Evolutionary conservation across 2,888 invertebrate species (phyloP).

Genomic region (Bimastos eiseni): DNA sequence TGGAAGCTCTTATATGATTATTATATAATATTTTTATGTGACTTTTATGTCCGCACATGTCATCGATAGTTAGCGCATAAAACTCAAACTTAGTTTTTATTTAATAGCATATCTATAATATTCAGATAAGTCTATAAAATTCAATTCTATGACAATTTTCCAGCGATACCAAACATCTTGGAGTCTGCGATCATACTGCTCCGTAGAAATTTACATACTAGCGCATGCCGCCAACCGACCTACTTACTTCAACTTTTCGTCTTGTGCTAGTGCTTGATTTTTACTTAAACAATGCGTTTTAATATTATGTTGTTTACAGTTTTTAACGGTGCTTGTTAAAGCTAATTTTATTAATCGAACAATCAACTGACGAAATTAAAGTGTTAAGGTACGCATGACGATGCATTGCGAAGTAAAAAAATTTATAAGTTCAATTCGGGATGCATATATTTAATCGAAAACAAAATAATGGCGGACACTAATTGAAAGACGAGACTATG

Average conservation of each 20-base stretch:
- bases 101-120: no score
- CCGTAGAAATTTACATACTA: not conserved
- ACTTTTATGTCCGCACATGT: no score
- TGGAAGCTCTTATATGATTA: no score
- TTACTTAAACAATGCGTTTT: slow-evolving; percentile 3
- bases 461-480: slow-evolving; percentile 7
- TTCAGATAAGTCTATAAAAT: no score
- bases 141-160: not conserved
- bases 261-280: not conserved
- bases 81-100: no score
- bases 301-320: slow-evolving; percentile 13
- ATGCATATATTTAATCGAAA: slow-evolving; percentile 7
- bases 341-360: not conserved
- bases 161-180: no score
- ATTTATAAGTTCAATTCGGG: not conserved
- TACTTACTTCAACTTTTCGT: not conserved
- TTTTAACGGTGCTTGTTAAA: slow-evolving; percentile 2
- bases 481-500: not conserved
- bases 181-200: not conserved
- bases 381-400: not conserved
- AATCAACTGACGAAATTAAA: not conserved
- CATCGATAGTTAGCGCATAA: no score
- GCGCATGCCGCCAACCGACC: not conserved
- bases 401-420: not conserved
- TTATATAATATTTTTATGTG: no score